Evolutionary conservation across 2,113 vertebrate genomes (phyloP).

Genomic region (Cichladusa arquata): DNA sequence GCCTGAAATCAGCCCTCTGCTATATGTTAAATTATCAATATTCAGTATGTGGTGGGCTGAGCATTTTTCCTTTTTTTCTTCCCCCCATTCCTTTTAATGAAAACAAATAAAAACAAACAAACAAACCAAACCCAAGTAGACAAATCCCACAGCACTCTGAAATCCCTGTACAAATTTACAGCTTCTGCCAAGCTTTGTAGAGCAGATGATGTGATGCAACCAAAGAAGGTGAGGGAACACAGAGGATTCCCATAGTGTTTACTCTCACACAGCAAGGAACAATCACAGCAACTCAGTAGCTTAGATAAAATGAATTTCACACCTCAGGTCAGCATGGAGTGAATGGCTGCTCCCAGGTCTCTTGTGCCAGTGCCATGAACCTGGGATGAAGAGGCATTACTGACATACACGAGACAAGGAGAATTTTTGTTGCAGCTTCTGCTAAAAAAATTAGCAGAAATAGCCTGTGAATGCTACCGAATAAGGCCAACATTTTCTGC

Average conservation of each 20-base stretch:
- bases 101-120: neutral
- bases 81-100: neutral
- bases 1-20: neutral
- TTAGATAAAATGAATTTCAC: neutral
- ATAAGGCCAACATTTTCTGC: neutral
- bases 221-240: neutral
- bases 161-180: neutral
- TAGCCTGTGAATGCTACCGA: neutral
- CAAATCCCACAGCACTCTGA: neutral
- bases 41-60: neutral
- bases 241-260: neutral
- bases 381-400: neutral
- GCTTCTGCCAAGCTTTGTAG: neutral
- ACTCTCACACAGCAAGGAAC: neutral
- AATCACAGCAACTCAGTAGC: neutral
- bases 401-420: neutral
- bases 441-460: neutral
- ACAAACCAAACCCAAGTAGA: too few species aligned
- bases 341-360: neutral
- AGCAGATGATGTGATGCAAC: neutral
- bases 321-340: neutral
- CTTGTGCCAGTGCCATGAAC: neutral
- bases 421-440: neutral
- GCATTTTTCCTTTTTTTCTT: neutral
- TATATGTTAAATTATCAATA: neutral